These are phyloP conservation scores for Neofelis nebulosa DNA, from an alignment of 2,113 vertebrate species.

Conservation along the genomic window DNA sequence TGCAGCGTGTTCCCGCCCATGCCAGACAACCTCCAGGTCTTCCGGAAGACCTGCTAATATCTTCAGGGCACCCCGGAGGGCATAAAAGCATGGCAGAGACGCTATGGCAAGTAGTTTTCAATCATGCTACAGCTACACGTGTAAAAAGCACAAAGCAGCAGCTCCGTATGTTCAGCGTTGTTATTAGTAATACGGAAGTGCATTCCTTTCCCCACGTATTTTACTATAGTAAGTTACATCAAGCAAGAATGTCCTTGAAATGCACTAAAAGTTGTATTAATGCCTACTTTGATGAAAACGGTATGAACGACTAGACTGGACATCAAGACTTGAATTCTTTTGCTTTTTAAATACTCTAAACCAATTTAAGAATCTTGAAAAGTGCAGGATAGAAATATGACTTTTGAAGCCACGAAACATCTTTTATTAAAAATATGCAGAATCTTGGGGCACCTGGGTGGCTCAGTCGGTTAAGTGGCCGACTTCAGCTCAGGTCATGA, in stretches of 20 bases:
- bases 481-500: too few species aligned
- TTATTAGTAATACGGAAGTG: background rate
- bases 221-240: background rate
- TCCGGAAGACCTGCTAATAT: background rate
- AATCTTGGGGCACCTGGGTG: too few species aligned
- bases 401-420: slow-evolving; percentile 3
- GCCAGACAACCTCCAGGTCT: slow-evolving; percentile 71
- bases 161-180: background rate
- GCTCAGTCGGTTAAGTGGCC: too few species aligned
- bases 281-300: background rate
- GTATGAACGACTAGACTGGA: background rate
- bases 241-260: background rate
- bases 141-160: background rate
- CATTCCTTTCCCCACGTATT: background rate
- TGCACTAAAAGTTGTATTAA: background rate
- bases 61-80: background rate
- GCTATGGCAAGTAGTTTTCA: background rate
- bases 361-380: slow-evolving; percentile 1
- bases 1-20: slow-evolving; percentile 57
- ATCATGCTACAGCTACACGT: background rate
- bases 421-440: background rate
- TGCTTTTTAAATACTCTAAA: background rate
- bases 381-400: background rate
- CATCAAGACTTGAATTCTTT: background rate
- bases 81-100: background rate